Percentiles rank a stretch among this genome's conserved stretches.
Evolutionary conservation across 2,797 vertebrate species (phyloP).

Genomic region (Phrynocephalus forsythii): DNA sequence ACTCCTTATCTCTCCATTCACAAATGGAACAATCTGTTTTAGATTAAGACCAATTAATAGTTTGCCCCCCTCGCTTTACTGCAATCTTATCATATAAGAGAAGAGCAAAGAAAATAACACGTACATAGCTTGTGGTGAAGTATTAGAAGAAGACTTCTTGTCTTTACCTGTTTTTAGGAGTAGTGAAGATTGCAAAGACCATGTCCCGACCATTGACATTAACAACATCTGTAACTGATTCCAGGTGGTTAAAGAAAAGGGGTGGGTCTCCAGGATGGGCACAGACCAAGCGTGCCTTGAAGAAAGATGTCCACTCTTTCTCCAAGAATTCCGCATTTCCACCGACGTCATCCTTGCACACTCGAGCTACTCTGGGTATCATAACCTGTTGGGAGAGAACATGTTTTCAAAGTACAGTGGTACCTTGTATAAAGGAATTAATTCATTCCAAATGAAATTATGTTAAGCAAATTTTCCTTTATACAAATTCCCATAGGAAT

Average conservation of each 20-base stretch:
- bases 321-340: slow-evolving; percentile 95
- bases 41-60: neutral
- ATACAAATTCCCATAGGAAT: too few species aligned
- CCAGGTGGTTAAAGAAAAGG: slow-evolving; percentile 97
- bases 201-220: slow-evolving; percentile 90
- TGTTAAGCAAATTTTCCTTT: too few species aligned
- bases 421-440: too few species aligned
- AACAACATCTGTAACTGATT: slow-evolving; percentile 94
- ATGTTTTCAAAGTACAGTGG: too few species aligned
- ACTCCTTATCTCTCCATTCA: neutral
- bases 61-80: neutral
- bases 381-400: slow-evolving; percentile 84
- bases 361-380: slow-evolving; percentile 94
- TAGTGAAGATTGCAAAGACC: slow-evolving; percentile 96
- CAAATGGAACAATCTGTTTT: neutral
- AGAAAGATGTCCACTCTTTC: slow-evolving; percentile 98
- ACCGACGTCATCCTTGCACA: slow-evolving; percentile 96
- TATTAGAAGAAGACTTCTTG: slow-evolving; percentile 32
- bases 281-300: slow-evolving; percentile 95
- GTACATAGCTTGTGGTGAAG: slow-evolving; percentile 3
- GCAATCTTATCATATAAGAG: neutral
- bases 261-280: slow-evolving; percentile 96
- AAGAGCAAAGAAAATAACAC: neutral
- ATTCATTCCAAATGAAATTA: too few species aligned
- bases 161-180: slow-evolving; percentile 94